phyloP scores from a whole-genome alignment of 2,888 invertebrate genomes.

The Deladenus siricidicola region DNA sequence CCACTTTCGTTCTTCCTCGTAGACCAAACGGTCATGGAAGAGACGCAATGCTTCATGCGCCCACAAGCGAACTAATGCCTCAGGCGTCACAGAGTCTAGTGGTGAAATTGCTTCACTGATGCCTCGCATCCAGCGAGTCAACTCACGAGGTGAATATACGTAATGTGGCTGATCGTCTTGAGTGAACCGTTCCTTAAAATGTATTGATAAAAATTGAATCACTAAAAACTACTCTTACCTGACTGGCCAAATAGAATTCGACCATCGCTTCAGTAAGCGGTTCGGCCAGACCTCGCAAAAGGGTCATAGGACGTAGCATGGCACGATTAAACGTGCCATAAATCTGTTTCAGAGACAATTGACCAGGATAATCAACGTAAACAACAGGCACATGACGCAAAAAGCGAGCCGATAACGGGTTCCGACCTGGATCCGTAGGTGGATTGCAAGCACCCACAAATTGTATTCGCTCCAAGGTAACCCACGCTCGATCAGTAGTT shows the following conservation, averaged over 20 bases:
- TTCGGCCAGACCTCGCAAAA: slow-evolving; percentile 83
- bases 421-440: slow-evolving; percentile 91
- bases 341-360: slow-evolving; percentile 82
- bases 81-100: slow-evolving; percentile 78
- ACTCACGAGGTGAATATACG: slow-evolving; percentile 92
- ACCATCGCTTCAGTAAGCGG: slow-evolving; percentile 98
- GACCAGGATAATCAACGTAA: slow-evolving; percentile 98
- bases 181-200: slow-evolving; percentile 74
- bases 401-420: slow-evolving; percentile 54
- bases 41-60: slow-evolving; percentile 94
- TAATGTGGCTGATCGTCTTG: slow-evolving; percentile 99
- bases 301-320: slow-evolving; percentile 87
- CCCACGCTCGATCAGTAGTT: slow-evolving; percentile 89
- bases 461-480: slow-evolving; percentile 90
- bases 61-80: slow-evolving; percentile 94
- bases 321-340: slow-evolving; percentile 97
- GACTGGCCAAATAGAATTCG: slow-evolving; percentile 88
- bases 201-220: slow-evolving; percentile 6
- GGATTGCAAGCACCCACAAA: slow-evolving; percentile 99
- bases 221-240: slow-evolving; percentile 56
- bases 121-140: slow-evolving; percentile 98
- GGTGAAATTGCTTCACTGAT: slow-evolving; percentile 96
- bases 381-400: slow-evolving; percentile 90
- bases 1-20: slow-evolving; percentile 88
- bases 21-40: slow-evolving; percentile 82